phyloP scores from a whole-genome alignment of 2,888 invertebrate species.

The Hyalella azteca region DNA sequence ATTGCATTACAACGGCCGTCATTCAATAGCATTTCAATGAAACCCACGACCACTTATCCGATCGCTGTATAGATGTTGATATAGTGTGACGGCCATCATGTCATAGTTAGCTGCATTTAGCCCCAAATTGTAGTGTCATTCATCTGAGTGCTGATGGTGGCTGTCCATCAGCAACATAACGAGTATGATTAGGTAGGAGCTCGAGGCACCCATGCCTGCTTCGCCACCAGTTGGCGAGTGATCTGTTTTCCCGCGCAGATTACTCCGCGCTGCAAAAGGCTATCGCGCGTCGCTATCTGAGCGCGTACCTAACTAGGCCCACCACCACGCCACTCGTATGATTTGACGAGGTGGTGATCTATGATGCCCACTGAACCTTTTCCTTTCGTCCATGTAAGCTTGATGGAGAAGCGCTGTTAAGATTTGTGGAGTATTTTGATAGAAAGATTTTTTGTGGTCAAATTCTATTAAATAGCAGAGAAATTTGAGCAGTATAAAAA shows the following conservation, averaged over 20 bases:
- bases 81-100: neutral
- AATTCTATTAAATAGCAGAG: too few relatives aligned
- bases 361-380: conserved; percentile 6
- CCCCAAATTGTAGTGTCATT: neutral
- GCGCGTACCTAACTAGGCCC: conserved; percentile 18
- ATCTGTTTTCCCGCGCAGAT: conserved; percentile 22
- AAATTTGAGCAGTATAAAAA: too few relatives aligned
- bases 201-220: too few relatives aligned
- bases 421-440: too few relatives aligned
- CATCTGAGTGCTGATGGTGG: neutral
- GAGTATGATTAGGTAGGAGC: too few relatives aligned
- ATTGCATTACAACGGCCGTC: too few relatives aligned
- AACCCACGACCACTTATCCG: too few relatives aligned
- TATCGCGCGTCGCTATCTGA: neutral
- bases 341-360: neutral
- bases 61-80: too few relatives aligned
- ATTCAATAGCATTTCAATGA: too few relatives aligned
- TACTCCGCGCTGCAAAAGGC: conserved; percentile 23
- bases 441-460: too few relatives aligned
- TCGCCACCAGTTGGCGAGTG: neutral
- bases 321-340: neutral
- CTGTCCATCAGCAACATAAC: neutral
- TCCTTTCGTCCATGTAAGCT: too few relatives aligned
- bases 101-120: neutral
- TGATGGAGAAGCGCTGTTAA: too few relatives aligned